A percentile compares a stretch with the other conserved stretches of the same genome.
Conservation (phyloP, 2,888 invertebrate species). For the Pyrgus malvae region DNA sequence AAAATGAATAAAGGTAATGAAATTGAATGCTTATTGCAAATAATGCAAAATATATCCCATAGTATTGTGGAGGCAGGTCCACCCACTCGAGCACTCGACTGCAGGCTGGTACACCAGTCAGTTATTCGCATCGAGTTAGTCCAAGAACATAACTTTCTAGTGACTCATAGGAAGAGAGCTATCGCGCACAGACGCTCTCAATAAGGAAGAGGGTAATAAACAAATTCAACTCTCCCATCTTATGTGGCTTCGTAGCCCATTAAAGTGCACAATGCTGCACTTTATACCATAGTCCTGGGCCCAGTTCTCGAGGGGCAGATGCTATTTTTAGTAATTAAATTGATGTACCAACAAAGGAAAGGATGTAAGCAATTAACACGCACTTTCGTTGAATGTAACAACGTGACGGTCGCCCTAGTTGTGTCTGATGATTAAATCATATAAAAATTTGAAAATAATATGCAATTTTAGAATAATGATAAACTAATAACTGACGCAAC, state of each 20-base stretch:
- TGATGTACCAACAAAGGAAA: conserved; percentile 76
- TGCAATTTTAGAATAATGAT: background rate
- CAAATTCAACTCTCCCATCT: conserved; percentile 80
- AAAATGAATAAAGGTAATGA: background rate
- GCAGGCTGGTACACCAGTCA: conserved; percentile 51
- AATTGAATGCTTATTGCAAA: conserved; percentile 13
- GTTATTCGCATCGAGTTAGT: conserved; percentile 71
- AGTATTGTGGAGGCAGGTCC: conserved; percentile 39
- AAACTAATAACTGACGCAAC: background rate
- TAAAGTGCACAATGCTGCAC: conserved; percentile 81
- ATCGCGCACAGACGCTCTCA: conserved; percentile 79
- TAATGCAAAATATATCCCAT: conserved; percentile 4
- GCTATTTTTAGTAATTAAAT: conserved; percentile 77
- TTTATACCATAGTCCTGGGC: conserved; percentile 64
- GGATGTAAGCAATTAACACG: conserved; percentile 78
- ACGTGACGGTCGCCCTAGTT: background rate
- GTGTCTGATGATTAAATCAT: conserved; percentile 3
- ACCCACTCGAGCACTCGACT: conserved; percentile 55
- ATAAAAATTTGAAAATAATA: background rate
- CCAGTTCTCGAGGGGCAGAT: conserved; percentile 61
- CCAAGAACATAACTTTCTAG: conserved; percentile 78
- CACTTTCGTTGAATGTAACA: conserved; percentile 53
- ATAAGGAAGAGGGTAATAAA: conserved; percentile 82
- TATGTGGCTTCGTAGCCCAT: conserved; percentile 73
- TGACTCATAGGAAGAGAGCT: conserved; percentile 81